Base-by-base conservation (phyloP, 1,140 invertebrate species). In the Helicoverpa armigera region DNA sequence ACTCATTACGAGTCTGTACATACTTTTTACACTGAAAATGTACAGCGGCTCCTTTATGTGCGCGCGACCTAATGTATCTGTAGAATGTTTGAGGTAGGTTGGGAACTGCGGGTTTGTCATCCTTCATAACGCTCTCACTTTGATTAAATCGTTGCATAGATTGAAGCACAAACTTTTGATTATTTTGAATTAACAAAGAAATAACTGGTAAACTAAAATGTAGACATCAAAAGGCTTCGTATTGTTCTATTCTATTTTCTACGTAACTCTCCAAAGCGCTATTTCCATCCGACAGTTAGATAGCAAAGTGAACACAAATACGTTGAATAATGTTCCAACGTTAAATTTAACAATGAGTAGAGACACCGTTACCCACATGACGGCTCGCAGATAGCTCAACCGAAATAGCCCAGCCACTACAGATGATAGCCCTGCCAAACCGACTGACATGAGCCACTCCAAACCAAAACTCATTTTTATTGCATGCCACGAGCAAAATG, bases 301-400 rank as follows among this genome's bases (percentile, higher is more conserved):
- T 18, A 48, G 18, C 63, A 69, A 23, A 50, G 43, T 18, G 18
- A 23, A 50, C 16, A 18, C 35, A 50, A 50, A 50, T 13, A 50
- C 16, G 43, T 69, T 72, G 29, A 72, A 54, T 54, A 54, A 73
- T 73, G 31, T 73, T n/a, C 10, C 69, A 70, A 54, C 16, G 82
- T 81, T 85, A 86, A 86, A 88, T 80, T 86, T 84, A 86, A 86
- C 83, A 80, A 81, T 83, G 82, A 80, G 76, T 73, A 50, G 43
- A 83, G 83, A 81, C 73, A 83, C 82, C 76, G 75, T 85, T 86
- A 87, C 78, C 82, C 63, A 85, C 81, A 83, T 84, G 80, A 83
- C 80, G 63, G 53, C 53, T 81, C 56, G 70, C 75, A 75, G 73
- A 79, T 31, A 73, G 50, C 54, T 31, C 23, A 63, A 61, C 79